Conservation (phyloP, 2,113 vertebrate genomes). For the Tautogolabrus adspersus region DNA sequence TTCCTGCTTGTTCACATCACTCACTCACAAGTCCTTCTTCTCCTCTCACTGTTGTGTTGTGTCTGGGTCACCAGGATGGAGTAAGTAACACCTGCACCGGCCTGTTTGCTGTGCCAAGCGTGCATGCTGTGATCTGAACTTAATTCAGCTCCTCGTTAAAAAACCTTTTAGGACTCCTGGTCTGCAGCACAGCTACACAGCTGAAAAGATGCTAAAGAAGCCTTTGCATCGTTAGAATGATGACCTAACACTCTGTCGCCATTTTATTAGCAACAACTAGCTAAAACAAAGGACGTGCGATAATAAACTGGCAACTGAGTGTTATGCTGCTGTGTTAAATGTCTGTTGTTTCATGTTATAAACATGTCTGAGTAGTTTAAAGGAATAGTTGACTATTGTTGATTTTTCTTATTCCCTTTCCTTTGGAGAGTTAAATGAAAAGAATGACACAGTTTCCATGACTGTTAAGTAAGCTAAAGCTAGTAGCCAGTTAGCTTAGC, state of each 20-base stretch:
- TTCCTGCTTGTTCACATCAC: slow-evolving; percentile 64
- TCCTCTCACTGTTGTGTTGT: slow-evolving; percentile 84
- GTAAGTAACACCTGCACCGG: slow-evolving; percentile 89
- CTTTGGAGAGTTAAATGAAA: background rate
- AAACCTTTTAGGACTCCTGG: slow-evolving; percentile 26
- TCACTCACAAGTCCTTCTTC: slow-evolving; percentile 77
- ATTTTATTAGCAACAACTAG: background rate
- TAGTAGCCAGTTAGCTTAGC: slow-evolving; percentile 3
- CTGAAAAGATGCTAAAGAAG: slow-evolving; percentile 42
- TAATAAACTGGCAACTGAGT: background rate
- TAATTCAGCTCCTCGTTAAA: slow-evolving; percentile 69
- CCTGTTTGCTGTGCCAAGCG: slow-evolving; percentile 84
- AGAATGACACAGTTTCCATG: background rate
- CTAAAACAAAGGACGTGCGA: background rate
- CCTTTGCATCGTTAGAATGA: slow-evolving; percentile 22
- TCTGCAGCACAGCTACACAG: slow-evolving; percentile 49
- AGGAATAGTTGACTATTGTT: background rate
- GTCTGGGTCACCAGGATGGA: slow-evolving; percentile 89
- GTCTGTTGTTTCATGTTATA: background rate
- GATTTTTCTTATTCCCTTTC: background rate
- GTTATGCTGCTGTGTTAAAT: background rate
- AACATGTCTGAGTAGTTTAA: background rate
- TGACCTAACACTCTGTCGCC: background rate
- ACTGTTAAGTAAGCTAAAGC: background rate
- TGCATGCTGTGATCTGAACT: slow-evolving; percentile 85